Conservation (phyloP, 2,888 invertebrate genomes). For the Plagiodera versicolora region DNA sequence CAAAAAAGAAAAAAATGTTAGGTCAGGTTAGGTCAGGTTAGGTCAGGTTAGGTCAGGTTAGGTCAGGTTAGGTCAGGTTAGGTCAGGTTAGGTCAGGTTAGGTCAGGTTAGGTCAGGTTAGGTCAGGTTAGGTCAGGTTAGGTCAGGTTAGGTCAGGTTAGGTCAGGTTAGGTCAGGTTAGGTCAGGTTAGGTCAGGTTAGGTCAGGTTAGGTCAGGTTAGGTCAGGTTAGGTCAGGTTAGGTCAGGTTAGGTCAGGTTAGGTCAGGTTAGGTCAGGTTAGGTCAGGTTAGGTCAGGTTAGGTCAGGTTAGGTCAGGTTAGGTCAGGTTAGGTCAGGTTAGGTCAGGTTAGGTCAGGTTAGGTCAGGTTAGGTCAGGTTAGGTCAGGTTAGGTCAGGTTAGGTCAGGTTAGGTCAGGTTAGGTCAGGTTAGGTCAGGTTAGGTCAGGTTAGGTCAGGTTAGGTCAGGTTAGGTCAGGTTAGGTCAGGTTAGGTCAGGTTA, state of each 20-base stretch:
- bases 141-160: constrained; percentile 10
- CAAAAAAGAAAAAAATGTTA: constrained; percentile 1
- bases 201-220: constrained; percentile 11
- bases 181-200: constrained; percentile 9
- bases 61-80: constrained; percentile 8
- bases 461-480: constrained; percentile 11
- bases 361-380: constrained; percentile 12
- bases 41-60: constrained; percentile 8
- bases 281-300: constrained; percentile 11
- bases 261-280: constrained; percentile 11
- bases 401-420: constrained; percentile 11
- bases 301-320: constrained; percentile 12
- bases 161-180: constrained; percentile 8
- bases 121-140: constrained; percentile 10
- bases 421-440: constrained; percentile 12
- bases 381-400: constrained; percentile 12
- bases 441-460: constrained; percentile 12
- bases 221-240: constrained; percentile 12
- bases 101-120: constrained; percentile 9
- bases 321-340: constrained; percentile 12
- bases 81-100: constrained; percentile 11
- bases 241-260: constrained; percentile 12
- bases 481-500: constrained; percentile 12
- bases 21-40: constrained; percentile 8
- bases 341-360: constrained; percentile 11